Evolutionary conservation across 2,113 vertebrate genomes (phyloP).

Genomic region (Balaeniceps rex): DNA sequence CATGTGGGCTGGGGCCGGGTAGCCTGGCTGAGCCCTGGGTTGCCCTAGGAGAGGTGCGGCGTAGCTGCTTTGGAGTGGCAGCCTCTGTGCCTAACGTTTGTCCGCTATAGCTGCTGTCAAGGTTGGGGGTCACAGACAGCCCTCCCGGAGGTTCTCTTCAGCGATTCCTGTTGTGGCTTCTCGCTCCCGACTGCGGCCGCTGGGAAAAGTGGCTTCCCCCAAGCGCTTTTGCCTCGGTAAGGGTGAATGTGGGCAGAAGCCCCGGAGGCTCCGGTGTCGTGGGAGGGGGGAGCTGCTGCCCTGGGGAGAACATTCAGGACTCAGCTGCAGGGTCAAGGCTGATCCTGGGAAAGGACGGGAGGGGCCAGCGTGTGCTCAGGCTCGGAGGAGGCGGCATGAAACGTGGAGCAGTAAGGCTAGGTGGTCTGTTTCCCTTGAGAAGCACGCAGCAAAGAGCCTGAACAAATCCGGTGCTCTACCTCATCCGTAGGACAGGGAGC

Average conservation of each 20-base stretch:
- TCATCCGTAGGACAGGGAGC: neutral
- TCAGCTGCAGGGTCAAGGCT: neutral
- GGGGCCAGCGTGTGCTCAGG: neutral
- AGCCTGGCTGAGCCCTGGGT: neutral
- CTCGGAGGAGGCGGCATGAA: neutral
- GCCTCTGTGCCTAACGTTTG: neutral
- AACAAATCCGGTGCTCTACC: neutral
- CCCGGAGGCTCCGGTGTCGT: accelerated
- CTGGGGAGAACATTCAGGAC: accelerated
- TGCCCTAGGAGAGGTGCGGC: neutral
- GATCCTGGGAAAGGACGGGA: neutral
- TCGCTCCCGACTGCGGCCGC: neutral
- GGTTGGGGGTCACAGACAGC: neutral
- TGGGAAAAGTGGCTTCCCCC: neutral
- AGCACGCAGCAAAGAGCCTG: neutral
- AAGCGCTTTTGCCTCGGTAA: neutral
- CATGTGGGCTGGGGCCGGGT: accelerated
- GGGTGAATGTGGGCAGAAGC: neutral
- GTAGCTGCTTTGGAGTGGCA: neutral
- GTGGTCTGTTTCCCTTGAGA: neutral
- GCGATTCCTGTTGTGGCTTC: neutral
- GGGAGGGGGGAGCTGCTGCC: neutral
- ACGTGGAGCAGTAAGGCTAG: accelerated
- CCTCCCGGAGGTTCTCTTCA: neutral
- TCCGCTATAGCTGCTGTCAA: neutral